Base-by-base conservation (phyloP, 2,113 vertebrate species). In the Azemiops feae region DNA sequence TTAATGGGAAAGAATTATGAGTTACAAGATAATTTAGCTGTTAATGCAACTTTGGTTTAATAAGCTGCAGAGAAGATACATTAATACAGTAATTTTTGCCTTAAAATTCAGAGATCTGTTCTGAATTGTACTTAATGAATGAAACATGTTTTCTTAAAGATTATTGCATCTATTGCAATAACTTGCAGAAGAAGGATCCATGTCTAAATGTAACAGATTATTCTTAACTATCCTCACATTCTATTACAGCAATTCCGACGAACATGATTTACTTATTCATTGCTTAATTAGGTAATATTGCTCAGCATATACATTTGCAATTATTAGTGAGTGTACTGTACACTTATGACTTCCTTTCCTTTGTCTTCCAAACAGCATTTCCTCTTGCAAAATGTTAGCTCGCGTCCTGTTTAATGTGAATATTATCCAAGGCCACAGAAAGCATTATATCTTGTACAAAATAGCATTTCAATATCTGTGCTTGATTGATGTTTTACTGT, bases 401-500 rank as follows among this genome's bases (percentile, higher is more conserved):
- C 3, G 5, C 92, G 93, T 97, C 96, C 94, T 95, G 92, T 96
- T 95, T 91, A 11, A 93, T 89, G 74, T 50, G 34, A 14, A 27
- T 64, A 90, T 25, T 23, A 10, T 85, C 45, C 3, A 94, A 94
- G 57, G 92, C 55, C 86, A 89, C 93, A 27, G 92, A 53, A 1
- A 5, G 69, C 53, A 23, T 95, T 93, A 64, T 89, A 91, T 86
- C 7, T 92, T 88, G 43, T 47, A 3, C 25, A 87, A 85, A 93
- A n/a, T 0, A 89, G 69, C 52, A 25, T 90, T 74, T 27, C 0
- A 0, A 25, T 45, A 18, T 58, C 4, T 94, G 93, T 91, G 87
- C 8, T 5, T 10, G 14, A 90, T 91, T 50, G 53, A 2, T 7
- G 47, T 9, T 93, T 95, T 47, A 50, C 22, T 86, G 93, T 64